These are phyloP conservation scores for Miichthys miiuy DNA, from an alignment of 2,797 vertebrate genomes.

Conservation along the genomic window DNA sequence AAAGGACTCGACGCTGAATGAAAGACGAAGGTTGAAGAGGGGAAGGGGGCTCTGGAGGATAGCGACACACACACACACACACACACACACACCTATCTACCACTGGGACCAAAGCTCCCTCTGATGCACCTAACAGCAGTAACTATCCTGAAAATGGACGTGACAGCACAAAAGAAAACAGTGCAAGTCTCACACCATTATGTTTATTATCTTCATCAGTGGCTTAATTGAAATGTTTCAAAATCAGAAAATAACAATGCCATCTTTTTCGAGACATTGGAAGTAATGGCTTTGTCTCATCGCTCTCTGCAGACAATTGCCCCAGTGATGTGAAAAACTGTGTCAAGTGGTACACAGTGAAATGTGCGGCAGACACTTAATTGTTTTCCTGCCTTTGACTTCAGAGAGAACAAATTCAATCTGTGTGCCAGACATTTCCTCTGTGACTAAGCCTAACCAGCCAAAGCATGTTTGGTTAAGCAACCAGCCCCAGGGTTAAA, in stretches of 20 bases:
- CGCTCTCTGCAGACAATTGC: conserved; percentile 86
- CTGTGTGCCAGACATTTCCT: conserved; percentile 86
- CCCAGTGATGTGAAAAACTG: conserved; percentile 87
- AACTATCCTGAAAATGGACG: conserved; percentile 63
- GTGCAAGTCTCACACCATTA: conserved; percentile 73
- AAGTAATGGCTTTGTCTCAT: conserved; percentile 86
- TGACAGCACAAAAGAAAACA: conserved; percentile 78
- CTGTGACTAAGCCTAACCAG: conserved; percentile 87
- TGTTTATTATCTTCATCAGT: conserved; percentile 83
- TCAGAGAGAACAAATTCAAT: conserved; percentile 88
- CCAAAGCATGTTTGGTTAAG: conserved; percentile 88
- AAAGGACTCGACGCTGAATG: conserved; percentile 87
- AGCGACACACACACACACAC: conserved; percentile 38
- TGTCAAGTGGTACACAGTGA: conserved; percentile 86
- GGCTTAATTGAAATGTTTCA: conserved; percentile 88
- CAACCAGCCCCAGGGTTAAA: conserved; percentile 87
- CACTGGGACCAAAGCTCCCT: conserved; percentile 62
- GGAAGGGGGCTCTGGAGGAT: conserved; percentile 45
- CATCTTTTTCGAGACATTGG: conserved; percentile 78
- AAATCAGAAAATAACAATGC: conserved; percentile 83
- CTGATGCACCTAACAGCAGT: conserved; percentile 67
- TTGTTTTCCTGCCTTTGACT: conserved; percentile 89
- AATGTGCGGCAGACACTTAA: conserved; percentile 86
- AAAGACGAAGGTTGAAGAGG: conserved; percentile 72
- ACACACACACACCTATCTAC: conserved; percentile 38